Evolutionary conservation across 2,113 vertebrate genomes (phyloP), one percentile per base, ranked within the genome.

Genomic region (Bos javanicus): DNA sequence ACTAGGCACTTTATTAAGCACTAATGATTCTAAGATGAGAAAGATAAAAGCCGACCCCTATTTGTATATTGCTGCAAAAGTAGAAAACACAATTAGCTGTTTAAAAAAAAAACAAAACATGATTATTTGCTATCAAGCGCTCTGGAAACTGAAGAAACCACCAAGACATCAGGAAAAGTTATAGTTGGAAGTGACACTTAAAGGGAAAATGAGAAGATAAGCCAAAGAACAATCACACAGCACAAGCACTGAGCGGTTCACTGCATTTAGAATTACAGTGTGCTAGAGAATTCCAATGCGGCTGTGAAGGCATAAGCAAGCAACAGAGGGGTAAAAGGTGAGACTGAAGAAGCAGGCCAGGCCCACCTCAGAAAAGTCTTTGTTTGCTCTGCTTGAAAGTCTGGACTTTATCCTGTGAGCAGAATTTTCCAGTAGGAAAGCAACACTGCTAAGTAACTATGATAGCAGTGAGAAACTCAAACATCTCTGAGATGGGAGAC

Each of bases 1-100:
- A 57, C 43, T 57, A 67, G n/a, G 50, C 26, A 88, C 56, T 71
- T 93, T 71, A 91, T 67, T 84, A 96, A 96, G 52, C 76, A 88
- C 59, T 28, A 5, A 59, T 56, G n/a, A 88, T n/a, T 67, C 83
- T 85, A 74, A 62, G 52, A 39, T 48, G n/a, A 89, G 64, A 56
- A 67, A 78, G 28, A 93, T 80, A 76, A 96, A 67, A 84, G 67
- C 43, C 50, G 26, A 76, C 62, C 64, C 21, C 67, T 74, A 39
- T 74, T 43, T 43, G 48, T 54, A 50, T 90, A 56, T 36, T 56
- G 54, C 46, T 83, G 12, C 6, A 83, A 82, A 12, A 71, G 52
- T 14, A 92, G 48, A 92, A 86, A 60, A 67, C 83, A 78, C 6
- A 82, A 71, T 56, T 64, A 93, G 78, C 36, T 76, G 2, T 36